phyloP scores from a whole-genome alignment of 2,113 vertebrate species.

The Reinhardtius hippoglossoides region DNA sequence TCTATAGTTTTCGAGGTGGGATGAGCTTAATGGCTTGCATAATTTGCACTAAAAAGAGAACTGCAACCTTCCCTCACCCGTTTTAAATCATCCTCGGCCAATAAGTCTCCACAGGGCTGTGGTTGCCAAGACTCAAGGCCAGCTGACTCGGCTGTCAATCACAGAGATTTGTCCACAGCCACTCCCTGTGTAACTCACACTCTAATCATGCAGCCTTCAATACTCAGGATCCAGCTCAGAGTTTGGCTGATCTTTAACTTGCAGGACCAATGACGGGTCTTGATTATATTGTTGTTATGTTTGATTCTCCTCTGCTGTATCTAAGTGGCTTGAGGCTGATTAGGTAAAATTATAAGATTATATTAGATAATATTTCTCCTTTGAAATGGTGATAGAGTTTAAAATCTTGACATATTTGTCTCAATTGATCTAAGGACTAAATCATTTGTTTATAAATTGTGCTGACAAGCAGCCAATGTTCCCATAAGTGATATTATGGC shows the following conservation, averaged over 20 bases:
- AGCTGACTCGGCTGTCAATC: conserved; percentile 50
- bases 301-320: too few species aligned
- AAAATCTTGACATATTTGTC: too few species aligned
- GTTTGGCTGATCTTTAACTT: not conserved
- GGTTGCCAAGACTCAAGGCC: conserved; percentile 45
- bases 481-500: too few species aligned
- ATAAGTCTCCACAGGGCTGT: conserved; percentile 39
- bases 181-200: conserved; percentile 46
- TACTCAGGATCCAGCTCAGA: not conserved
- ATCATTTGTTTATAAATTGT: too few species aligned
- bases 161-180: conserved; percentile 59
- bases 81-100: conserved; percentile 38
- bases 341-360: too few species aligned
- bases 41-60: conserved; percentile 24
- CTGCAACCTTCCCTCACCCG: not conserved
- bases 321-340: too few species aligned
- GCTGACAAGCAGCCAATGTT: too few species aligned
- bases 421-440: too few species aligned
- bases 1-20: not conserved
- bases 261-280: too few species aligned
- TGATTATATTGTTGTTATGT: too few species aligned
- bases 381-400: too few species aligned
- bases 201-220: conserved; percentile 42
- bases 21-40: not conserved
- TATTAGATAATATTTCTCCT: too few species aligned